Conservation (phyloP, 2,797 vertebrate genomes). For the Alectoris magna region DNA sequence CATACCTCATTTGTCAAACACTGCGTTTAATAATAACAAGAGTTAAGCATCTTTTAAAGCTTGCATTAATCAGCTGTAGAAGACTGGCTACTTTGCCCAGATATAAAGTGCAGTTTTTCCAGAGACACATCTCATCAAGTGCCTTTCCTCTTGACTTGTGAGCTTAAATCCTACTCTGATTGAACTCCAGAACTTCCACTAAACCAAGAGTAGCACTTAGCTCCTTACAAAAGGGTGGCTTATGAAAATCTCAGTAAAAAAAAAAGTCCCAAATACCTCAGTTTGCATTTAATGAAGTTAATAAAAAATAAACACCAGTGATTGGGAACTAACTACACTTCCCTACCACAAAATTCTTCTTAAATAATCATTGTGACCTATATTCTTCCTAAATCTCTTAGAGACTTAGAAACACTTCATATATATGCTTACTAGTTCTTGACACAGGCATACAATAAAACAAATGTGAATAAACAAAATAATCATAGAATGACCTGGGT, state of each 20-base stretch:
- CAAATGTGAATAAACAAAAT: not conserved
- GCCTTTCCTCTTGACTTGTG: not conserved
- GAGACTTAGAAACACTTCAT: not conserved
- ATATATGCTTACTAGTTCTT: not conserved
- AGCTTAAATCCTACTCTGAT: not conserved
- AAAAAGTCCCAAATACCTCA: not conserved
- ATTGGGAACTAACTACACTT: not conserved
- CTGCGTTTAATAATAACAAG: constrained; percentile 29
- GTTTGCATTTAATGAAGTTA: not conserved
- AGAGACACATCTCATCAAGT: not conserved
- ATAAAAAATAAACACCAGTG: not conserved
- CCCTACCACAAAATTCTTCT: not conserved
- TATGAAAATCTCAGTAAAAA: not conserved
- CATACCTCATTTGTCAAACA: constrained; percentile 35
- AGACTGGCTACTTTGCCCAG: not conserved
- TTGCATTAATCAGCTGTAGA: constrained; percentile 14
- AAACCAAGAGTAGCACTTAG: not conserved
- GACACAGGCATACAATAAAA: not conserved
- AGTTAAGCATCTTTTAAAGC: constrained; percentile 25
- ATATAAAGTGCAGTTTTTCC: not conserved
- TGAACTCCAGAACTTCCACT: not conserved
- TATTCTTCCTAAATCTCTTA: not conserved
- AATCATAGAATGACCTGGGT: not conserved
- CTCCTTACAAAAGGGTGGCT: not conserved
- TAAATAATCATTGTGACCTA: not conserved